These are phyloP conservation scores for Phylloscopus trochilus DNA, from an alignment of 2,113 vertebrate species.

Conservation along the genomic window DNA sequence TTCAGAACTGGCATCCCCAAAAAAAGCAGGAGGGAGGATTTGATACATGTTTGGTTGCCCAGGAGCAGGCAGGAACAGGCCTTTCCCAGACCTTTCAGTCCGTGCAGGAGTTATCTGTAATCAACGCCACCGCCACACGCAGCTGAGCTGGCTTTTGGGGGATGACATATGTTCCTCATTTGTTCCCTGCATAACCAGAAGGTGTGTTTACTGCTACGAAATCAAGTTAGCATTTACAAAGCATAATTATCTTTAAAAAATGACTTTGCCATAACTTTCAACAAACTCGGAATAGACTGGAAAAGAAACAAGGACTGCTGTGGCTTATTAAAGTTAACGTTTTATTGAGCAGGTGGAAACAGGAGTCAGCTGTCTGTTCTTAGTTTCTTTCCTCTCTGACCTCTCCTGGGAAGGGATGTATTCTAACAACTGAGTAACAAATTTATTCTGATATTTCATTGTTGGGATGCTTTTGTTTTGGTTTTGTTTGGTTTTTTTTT, in stretches of 20 bases:
- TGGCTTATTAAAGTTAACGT: slow-evolving; percentile 10
- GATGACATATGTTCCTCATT: slow-evolving; percentile 51
- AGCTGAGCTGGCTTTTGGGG: slow-evolving; percentile 34
- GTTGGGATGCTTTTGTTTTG: neutral
- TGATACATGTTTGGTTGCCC: rapidly evolving
- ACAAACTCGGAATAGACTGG: slow-evolving; percentile 36
- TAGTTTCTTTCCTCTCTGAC: slow-evolving; percentile 53
- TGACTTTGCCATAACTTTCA: slow-evolving; percentile 57
- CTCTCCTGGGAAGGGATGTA: slow-evolving; percentile 59
- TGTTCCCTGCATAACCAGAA: slow-evolving; percentile 40
- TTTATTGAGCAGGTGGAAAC: slow-evolving; percentile 51
- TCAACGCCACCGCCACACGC: neutral
- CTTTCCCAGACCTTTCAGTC: neutral
- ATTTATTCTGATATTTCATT: neutral
- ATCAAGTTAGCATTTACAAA: slow-evolving; percentile 34
- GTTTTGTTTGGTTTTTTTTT: neutral
- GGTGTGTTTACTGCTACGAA: slow-evolving; percentile 52
- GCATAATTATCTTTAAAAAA: slow-evolving; percentile 54
- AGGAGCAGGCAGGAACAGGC: neutral
- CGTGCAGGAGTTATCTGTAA: neutral
- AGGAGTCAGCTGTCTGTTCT: slow-evolving; percentile 33
- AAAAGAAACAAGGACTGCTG: slow-evolving; percentile 38
- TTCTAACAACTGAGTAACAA: slow-evolving; percentile 60
- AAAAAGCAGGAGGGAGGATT: neutral
- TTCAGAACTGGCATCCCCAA: neutral